phyloP scores from a whole-genome alignment of 2,113 vertebrate species.

The Solenodon paradoxus region DNA sequence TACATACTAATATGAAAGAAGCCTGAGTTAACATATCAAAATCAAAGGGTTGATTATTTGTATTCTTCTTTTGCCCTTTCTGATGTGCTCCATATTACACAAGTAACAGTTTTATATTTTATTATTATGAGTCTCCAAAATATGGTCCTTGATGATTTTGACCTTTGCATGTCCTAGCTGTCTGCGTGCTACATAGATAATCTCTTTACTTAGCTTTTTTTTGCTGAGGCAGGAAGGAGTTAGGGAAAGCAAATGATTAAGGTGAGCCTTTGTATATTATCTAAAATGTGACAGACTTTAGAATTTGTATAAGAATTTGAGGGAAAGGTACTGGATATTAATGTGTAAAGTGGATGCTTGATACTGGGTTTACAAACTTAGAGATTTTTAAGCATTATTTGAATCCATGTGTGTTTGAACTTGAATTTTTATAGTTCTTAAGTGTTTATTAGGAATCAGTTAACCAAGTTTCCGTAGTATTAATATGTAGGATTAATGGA shows the following conservation, averaged over 20 bases:
- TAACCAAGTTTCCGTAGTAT: constrained; percentile 9
- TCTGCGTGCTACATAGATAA: neutral
- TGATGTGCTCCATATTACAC: neutral
- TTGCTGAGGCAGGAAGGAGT: neutral
- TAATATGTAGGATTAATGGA: neutral
- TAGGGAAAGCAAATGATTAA: constrained; percentile 33
- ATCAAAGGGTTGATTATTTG: constrained; percentile 10
- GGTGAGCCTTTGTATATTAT: neutral
- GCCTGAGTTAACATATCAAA: constrained; percentile 24
- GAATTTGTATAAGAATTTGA: constrained; percentile 10
- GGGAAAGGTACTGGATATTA: neutral
- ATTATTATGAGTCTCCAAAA: constrained; percentile 10
- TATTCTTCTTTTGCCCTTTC: constrained; percentile 6
- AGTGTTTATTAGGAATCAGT: neutral
- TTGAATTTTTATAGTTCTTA: constrained; percentile 45
- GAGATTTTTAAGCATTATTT: constrained; percentile 25
- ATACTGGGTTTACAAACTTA: neutral
- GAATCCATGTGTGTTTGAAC: neutral
- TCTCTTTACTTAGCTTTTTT: constrained; percentile 32
- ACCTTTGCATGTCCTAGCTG: constrained; percentile 19
- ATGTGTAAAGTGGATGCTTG: neutral
- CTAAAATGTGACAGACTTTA: constrained; percentile 36
- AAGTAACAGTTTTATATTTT: constrained; percentile 22
- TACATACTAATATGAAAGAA: constrained; percentile 13
- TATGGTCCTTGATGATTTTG: constrained; percentile 45